Conservation (phyloP, 2,113 vertebrate genomes). For the Oostethus manadensis region DNA sequence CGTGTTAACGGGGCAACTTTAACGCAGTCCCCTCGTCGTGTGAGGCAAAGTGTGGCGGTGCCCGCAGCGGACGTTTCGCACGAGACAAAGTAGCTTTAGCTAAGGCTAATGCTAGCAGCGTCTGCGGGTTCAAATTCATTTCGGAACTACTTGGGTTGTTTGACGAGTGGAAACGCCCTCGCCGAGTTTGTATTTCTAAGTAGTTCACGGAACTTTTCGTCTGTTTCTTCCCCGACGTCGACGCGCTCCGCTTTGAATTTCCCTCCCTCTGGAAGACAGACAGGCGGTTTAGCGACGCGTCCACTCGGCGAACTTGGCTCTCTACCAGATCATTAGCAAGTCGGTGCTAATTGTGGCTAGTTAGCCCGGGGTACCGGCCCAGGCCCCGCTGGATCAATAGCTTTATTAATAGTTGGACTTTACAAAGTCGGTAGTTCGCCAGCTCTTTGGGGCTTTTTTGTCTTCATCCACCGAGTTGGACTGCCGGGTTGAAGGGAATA, state of each 20-base stretch:
- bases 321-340: conserved; percentile 51
- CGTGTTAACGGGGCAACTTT: background rate
- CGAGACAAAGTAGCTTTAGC: conserved; percentile 36
- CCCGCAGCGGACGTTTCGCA: background rate
- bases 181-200: background rate
- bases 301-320: conserved; percentile 33
- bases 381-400: conserved; percentile 16
- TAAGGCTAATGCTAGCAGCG: conserved; percentile 57
- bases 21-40: conserved; percentile 8
- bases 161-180: background rate
- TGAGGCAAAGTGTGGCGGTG: conserved; percentile 11
- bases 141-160: background rate
- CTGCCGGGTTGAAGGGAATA: conserved; percentile 26
- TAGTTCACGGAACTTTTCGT: no score
- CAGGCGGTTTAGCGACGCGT: conserved; percentile 31
- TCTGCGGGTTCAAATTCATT: conserved; percentile 7
- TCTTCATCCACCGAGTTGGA: conserved; percentile 23
- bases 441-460: background rate
- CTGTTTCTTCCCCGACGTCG: background rate
- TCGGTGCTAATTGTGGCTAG: conserved; percentile 55
- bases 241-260: conserved; percentile 69
- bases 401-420: background rate
- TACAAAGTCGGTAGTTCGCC: background rate
- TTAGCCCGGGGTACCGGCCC: conserved; percentile 27
- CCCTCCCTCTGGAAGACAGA: conserved; percentile 65